Conservation (phyloP, 2,113 vertebrate genomes). For the Gadus chalcogrammus region DNA sequence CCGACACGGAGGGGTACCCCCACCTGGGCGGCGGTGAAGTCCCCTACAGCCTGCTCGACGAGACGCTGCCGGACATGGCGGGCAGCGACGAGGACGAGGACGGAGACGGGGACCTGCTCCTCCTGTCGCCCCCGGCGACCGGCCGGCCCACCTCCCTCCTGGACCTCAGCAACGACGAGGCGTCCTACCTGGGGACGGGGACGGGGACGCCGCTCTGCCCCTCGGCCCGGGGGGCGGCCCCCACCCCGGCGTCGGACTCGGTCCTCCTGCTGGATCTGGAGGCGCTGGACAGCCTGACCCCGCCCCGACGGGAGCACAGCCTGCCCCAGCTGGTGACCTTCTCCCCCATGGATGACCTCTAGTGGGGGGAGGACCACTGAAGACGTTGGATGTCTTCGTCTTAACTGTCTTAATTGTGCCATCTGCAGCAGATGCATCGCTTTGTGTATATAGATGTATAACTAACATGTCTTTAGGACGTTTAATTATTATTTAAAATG, state of each 20-base stretch:
- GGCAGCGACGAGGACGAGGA: conserved; percentile 60
- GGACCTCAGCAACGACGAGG: neutral
- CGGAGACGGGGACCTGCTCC: conserved; percentile 2
- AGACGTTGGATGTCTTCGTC: too few species aligned
- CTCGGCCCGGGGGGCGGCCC: neutral
- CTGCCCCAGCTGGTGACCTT: conserved; percentile 67
- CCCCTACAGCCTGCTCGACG: conserved; percentile 60
- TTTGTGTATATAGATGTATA: too few species aligned
- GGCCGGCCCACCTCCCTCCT: conserved; percentile 1
- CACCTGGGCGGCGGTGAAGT: conserved; percentile 39
- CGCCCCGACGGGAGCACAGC: conserved; percentile 44
- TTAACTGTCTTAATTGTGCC: too few species aligned
- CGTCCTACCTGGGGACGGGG: neutral
- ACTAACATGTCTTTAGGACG: too few species aligned
- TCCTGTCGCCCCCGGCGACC: conserved; percentile 2
- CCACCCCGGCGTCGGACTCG: conserved; percentile 15
- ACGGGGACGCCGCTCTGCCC: neutral
- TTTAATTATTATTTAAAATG: too few species aligned
- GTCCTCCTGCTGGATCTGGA: conserved; percentile 72
- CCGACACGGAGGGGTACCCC: conserved; percentile 15
- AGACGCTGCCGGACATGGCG: conserved; percentile 65
- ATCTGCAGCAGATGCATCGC: too few species aligned
- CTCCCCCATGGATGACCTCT: conserved; percentile 68
- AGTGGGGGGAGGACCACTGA: conserved; percentile 9
- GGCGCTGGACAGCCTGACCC: conserved; percentile 39